A percentile compares a stretch with the other conserved stretches of the same genome.
phyloP scores from a whole-genome alignment of 2,888 invertebrate species.

The Idaea dimidiata region DNA sequence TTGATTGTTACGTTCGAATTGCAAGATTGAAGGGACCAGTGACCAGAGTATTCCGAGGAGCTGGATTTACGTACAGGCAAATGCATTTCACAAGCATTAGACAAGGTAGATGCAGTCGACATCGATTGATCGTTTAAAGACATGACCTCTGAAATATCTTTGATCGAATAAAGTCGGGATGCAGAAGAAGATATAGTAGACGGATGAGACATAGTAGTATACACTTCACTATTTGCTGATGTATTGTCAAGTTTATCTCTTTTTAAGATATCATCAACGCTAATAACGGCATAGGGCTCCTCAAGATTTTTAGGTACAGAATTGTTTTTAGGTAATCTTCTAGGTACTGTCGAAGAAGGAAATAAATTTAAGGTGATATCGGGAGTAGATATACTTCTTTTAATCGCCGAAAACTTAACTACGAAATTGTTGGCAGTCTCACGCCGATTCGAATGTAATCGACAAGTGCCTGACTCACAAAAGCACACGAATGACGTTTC shows the following conservation, averaged over 20 bases:
- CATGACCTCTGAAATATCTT: conserved; percentile 69
- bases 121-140: conserved; percentile 54
- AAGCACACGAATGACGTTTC: conserved; percentile 70
- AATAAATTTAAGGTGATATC: conserved; percentile 61
- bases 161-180: conserved; percentile 64
- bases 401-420: conserved; percentile 71
- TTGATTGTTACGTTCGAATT: conserved; percentile 67
- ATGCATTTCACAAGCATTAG: conserved; percentile 63
- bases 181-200: conserved; percentile 58
- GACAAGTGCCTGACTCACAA: conserved; percentile 64
- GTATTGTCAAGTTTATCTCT: conserved; percentile 40
- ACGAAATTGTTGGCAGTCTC: conserved; percentile 52
- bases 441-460: conserved; percentile 58
- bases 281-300: conserved; percentile 63
- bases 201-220: conserved; percentile 56
- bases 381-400: conserved; percentile 73
- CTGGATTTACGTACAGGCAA: conserved; percentile 63
- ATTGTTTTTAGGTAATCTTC: conserved; percentile 55
- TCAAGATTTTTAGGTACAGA: conserved; percentile 64
- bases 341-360: conserved; percentile 54
- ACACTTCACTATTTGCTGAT: conserved; percentile 38
- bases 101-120: conserved; percentile 56
- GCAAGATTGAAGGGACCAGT: conserved; percentile 70
- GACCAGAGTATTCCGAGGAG: conserved; percentile 74
- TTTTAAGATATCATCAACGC: conserved; percentile 51